Evolutionary conservation across 2,113 vertebrate species (phyloP).

Genomic region (Mus spicilegus): DNA sequence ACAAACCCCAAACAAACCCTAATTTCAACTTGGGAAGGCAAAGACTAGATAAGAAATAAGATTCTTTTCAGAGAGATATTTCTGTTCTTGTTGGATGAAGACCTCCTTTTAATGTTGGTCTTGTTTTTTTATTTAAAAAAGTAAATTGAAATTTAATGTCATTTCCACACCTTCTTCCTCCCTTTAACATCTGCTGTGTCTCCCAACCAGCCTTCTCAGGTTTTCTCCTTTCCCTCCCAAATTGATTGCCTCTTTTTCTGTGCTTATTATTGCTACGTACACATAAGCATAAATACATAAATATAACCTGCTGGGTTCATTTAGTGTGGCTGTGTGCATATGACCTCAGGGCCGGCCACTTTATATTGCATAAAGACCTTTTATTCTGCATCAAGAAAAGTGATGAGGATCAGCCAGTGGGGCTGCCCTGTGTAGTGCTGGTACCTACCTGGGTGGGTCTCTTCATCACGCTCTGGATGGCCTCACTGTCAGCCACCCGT

Average conservation of each 20-base stretch:
- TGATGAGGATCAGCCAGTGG: constrained; percentile 15
- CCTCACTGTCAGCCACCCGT: not conserved
- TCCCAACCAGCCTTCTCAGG: not conserved
- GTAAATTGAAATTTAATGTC: not conserved
- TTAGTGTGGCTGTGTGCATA: not conserved
- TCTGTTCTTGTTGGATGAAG: constrained; percentile 26
- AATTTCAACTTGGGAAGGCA: not conserved
- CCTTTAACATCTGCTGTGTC: no score
- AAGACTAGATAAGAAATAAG: not conserved
- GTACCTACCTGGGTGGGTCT: not conserved
- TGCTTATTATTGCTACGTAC: not conserved
- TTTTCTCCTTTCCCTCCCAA: not conserved
- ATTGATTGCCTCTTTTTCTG: not conserved
- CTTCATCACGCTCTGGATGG: not conserved
- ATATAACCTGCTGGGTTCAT: not conserved
- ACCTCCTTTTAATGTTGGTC: not conserved
- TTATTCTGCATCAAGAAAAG: constrained; percentile 11
- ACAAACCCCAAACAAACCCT: not conserved
- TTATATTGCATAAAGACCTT: not conserved
- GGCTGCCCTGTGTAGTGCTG: not conserved
- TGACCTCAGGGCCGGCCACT: not conserved
- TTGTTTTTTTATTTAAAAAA: not conserved
- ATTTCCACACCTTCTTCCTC: not conserved
- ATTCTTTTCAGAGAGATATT: not conserved
- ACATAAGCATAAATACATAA: not conserved